These are phyloP conservation scores for Numida meleagris DNA, from an alignment of 2,113 vertebrate genomes.

Conservation along the genomic window DNA sequence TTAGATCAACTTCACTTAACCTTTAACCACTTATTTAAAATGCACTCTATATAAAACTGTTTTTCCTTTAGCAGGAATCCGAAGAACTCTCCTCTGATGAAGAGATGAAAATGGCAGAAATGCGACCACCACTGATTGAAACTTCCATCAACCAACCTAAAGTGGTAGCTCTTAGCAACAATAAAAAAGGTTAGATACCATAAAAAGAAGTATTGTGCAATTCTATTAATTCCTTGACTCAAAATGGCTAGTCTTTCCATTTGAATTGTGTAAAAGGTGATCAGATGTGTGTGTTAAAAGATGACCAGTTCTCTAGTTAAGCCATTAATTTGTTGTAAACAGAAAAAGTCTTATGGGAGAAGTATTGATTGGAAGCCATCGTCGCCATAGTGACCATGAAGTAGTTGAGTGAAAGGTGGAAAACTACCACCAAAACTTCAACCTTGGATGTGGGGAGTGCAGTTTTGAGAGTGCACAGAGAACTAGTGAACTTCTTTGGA, in stretches of 20 bases:
- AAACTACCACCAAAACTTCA: neutral
- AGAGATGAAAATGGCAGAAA: constrained; percentile 98
- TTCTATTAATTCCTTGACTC: neutral
- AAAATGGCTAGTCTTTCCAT: neutral
- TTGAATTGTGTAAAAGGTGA: neutral
- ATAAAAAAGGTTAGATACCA: constrained; percentile 90
- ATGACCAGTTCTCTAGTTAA: neutral
- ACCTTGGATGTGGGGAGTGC: neutral
- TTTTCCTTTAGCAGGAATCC: constrained; percentile 83
- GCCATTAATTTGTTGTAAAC: neutral
- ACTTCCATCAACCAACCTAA: constrained; percentile 97
- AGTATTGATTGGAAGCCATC: neutral
- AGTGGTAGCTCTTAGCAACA: constrained; percentile 94
- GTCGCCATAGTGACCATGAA: neutral
- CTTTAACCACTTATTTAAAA: neutral
- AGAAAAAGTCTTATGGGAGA: neutral
- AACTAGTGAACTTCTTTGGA: neutral
- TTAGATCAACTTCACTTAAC: neutral
- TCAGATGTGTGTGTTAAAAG: neutral
- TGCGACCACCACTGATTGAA: constrained; percentile 96
- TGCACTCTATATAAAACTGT: neutral
- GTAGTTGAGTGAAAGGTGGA: neutral
- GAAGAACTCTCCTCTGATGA: constrained; percentile 97
- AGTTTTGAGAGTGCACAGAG: neutral
- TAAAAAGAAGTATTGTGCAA: neutral